Base-by-base conservation (phyloP, 2,113 vertebrate genomes). In the Oncorhynchus nerka region DNA sequence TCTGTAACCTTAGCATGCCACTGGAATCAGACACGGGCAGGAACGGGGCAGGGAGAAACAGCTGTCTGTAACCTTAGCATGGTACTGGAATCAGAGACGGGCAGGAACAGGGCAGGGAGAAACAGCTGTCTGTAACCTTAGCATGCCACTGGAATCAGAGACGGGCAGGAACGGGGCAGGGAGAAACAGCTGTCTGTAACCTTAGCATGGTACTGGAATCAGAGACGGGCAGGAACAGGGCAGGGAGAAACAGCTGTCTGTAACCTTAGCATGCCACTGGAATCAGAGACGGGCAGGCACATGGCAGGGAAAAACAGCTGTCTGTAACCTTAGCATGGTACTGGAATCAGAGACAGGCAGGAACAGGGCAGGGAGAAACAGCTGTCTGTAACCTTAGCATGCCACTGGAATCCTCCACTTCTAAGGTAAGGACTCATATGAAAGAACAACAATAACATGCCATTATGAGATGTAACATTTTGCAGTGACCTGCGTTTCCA, bases 391-490 rank as follows among this genome's bases (percentile, higher is more conserved):
- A 88, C 86, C 83, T 84, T 76, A 68, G 74, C 72, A 45, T 59
- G 0, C 62, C 0, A 73, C 82, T 28, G 70, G 69, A 85, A 77
- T 68, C 79, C 75, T 65, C 39, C 68, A 64, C 83, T 85, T 71
- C n/a, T 0, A 78, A 83, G 87, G 84, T 85, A 77, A 89, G 79
- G 81, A 87, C 84, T 81, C 74, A 79, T 86, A 79, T 87, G 86
- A 89, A 89, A 86, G 86, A 75, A 87, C 88, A 90, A 90, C 87
- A 91, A 87, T 83, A 85, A 83, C 78, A 73, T 69, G 15, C 83
- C 85, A 80, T 87, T 84, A 88, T 83, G 89, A 89, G 81, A 79
- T 77, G 87, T 73, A 81, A 82, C 84, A 72, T 81, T 87, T 77
- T n/a, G 75, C 74, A 9, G 77, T 74, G 74, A 85, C 84, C 86